Evolutionary conservation across 1,140 invertebrate species (phyloP).

Genomic region (Drosophila hydei): DNA sequence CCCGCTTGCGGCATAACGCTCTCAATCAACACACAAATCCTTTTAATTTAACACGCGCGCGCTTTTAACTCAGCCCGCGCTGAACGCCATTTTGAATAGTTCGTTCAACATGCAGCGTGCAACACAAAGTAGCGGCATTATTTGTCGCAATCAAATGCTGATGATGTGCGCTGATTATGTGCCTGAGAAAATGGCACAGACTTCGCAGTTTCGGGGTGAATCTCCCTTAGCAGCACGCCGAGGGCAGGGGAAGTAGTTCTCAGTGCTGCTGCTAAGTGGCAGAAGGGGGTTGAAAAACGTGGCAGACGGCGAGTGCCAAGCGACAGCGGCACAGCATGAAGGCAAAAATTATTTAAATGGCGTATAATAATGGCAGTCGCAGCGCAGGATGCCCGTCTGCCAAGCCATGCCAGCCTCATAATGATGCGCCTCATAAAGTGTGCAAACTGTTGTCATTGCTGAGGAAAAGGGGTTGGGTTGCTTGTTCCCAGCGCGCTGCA

Average conservation of each 20-base stretch:
- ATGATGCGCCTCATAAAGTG: conserved; percentile 83
- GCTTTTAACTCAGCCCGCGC: conserved; percentile 43
- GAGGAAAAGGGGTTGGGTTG: conserved; percentile 29
- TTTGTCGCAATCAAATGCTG: conserved; percentile 83
- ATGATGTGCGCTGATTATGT: conserved; percentile 81
- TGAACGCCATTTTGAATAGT: conserved; percentile 59
- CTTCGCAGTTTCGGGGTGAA: conserved; percentile 15
- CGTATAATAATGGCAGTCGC: conserved; percentile 83
- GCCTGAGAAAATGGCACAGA: conserved; percentile 69
- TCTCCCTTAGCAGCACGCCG: neutral
- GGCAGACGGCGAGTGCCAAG: conserved; percentile 61
- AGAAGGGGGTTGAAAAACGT: conserved; percentile 52
- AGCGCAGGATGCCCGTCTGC: conserved; percentile 27
- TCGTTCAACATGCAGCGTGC: conserved; percentile 27
- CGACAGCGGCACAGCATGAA: conserved; percentile 68
- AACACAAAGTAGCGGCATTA: conserved; percentile 82
- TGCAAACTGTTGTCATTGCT: conserved; percentile 77
- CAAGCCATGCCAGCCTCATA: conserved; percentile 60
- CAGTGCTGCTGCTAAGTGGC: neutral
- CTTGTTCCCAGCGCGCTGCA: conserved; percentile 19
- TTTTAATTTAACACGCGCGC: conserved; percentile 72
- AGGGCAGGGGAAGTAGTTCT: neutral
- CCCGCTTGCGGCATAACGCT: conserved; percentile 36
- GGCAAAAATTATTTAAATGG: conserved; percentile 84
- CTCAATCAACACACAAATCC: conserved; percentile 81